A percentile compares a stretch with the other conserved stretches of the same genome.
phyloP scores from a whole-genome alignment of 2,113 vertebrate species.

The Gymnogyps californianus region DNA sequence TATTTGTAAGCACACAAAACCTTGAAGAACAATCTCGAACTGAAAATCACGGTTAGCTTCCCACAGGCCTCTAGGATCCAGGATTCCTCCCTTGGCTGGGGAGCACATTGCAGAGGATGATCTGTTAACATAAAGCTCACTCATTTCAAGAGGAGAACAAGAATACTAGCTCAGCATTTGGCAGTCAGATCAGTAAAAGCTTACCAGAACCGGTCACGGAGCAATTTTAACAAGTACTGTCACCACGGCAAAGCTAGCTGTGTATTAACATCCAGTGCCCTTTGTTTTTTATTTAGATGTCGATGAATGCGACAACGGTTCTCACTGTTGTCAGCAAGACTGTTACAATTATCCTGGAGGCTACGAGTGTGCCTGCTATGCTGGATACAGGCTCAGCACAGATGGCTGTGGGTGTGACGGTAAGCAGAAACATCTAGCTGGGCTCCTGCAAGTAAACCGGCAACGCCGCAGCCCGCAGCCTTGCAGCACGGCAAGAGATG shows the following conservation, averaged over 20 bases:
- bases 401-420: slow-evolving; percentile 91
- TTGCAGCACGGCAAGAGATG: accelerated
- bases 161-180: background rate
- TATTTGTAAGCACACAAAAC: background rate
- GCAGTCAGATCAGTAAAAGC: background rate
- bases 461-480: background rate
- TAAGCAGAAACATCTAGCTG: slow-evolving; percentile 6
- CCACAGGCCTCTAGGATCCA: background rate
- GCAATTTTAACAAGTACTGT: background rate
- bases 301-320: slow-evolving; percentile 79
- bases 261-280: background rate
- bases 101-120: background rate
- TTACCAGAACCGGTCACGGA: background rate
- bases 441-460: accelerated
- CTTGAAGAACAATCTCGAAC: background rate
- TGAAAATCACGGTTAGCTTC: background rate
- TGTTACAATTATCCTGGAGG: slow-evolving; percentile 91
- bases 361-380: slow-evolving; percentile 88
- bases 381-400: slow-evolving; percentile 81
- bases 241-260: background rate
- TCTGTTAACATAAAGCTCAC: background rate
- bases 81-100: background rate
- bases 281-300: slow-evolving; percentile 73
- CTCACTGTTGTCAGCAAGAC: slow-evolving; percentile 88
- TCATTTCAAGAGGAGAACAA: background rate